A percentile compares a stretch with the other conserved stretches of the same genome.
phyloP scores from a whole-genome alignment of 2,113 vertebrate species.

The human region DNA sequence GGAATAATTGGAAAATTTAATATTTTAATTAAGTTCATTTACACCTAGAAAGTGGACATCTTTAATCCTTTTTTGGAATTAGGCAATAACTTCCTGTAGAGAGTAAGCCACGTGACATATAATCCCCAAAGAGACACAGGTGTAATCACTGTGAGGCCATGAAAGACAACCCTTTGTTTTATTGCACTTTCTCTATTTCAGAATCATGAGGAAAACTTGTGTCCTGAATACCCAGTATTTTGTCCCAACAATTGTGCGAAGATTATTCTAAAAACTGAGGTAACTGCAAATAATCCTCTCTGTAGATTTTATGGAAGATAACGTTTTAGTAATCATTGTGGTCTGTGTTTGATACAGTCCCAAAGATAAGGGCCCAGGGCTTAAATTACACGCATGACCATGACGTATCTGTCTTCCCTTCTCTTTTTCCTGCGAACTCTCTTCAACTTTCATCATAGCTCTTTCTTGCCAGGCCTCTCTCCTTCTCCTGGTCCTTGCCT shows the following conservation, averaged over 20 bases:
- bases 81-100: not conserved
- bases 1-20: not conserved
- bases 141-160: not conserved
- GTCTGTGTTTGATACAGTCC: not conserved
- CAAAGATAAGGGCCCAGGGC: not conserved
- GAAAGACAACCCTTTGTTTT: not conserved
- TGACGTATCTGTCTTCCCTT: not conserved
- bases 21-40: not conserved
- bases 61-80: not conserved
- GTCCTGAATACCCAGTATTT: slow-evolving; percentile 87
- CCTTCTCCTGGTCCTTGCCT: not conserved
- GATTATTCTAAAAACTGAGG: slow-evolving; percentile 87
- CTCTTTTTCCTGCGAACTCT: not conserved
- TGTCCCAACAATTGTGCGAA: slow-evolving; percentile 89
- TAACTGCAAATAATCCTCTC: slow-evolving; percentile 61
- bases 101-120: not conserved
- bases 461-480: not conserved
- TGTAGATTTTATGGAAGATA: not conserved
- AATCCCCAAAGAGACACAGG: not conserved
- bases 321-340: not conserved
- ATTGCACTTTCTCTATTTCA: slow-evolving; percentile 72
- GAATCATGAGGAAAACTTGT: slow-evolving; percentile 87
- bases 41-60: not conserved
- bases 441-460: not conserved
- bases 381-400: not conserved